Evolutionary conservation across 1,140 invertebrate species (phyloP).

Genomic region (Bombus breviceps): DNA sequence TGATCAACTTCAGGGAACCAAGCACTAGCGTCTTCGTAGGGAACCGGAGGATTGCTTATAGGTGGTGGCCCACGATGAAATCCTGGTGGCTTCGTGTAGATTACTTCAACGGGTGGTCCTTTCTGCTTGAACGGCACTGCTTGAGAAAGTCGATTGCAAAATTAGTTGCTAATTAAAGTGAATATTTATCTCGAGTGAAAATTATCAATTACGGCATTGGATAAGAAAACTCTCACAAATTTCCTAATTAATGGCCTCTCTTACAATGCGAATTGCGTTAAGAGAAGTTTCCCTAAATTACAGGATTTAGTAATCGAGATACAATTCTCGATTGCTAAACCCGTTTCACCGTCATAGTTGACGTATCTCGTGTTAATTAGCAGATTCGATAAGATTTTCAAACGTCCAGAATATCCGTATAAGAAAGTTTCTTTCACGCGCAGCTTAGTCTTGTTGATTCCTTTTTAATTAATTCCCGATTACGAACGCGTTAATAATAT

Average conservation of each 20-base stretch:
- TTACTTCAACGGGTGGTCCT: slow-evolving; percentile 67
- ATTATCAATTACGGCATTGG: not conserved
- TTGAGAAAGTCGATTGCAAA: not conserved
- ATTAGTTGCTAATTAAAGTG: not conserved
- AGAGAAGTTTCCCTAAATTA: not conserved
- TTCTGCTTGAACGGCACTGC: slow-evolving; percentile 59
- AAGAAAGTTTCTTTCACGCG: not conserved
- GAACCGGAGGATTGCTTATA: slow-evolving; percentile 58
- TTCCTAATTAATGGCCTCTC: not conserved
- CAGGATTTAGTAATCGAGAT: not conserved
- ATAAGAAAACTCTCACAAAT: not conserved
- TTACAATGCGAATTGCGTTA: not conserved
- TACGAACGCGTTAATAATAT: too few species aligned
- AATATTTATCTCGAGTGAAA: not conserved
- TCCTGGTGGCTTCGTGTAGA: slow-evolving; percentile 77
- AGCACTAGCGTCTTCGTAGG: slow-evolving; percentile 68
- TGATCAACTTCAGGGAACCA: slow-evolving; percentile 68
- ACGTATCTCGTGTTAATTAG: not conserved
- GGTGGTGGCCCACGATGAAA: slow-evolving; percentile 55
- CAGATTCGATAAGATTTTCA: not conserved
- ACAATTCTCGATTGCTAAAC: slow-evolving; percentile 1
- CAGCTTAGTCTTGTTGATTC: not conserved
- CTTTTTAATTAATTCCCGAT: not conserved
- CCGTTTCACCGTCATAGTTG: not conserved
- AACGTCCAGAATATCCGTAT: too few species aligned